Percentiles rank a stretch among this genome's conserved stretches.
phyloP scores from a whole-genome alignment of 2,888 invertebrate genomes.

The Anaspis maculata region DNA sequence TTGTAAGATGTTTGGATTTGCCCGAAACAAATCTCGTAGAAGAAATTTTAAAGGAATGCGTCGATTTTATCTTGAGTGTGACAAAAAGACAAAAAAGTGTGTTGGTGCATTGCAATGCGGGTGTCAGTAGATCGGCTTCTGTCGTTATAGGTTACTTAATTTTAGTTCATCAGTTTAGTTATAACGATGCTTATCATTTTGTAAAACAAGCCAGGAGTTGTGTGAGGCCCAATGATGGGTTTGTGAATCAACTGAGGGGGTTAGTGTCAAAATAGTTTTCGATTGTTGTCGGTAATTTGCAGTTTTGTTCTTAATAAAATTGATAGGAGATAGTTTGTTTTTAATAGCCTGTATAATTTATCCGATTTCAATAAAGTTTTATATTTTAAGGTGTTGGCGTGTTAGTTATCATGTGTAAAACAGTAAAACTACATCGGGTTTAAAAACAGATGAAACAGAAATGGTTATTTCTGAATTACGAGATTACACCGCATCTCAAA shows the following conservation, averaged over 20 bases:
- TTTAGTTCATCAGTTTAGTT: conserved; percentile 48
- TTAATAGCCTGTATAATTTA: too few species aligned
- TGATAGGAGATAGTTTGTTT: too few species aligned
- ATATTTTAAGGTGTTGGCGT: too few species aligned
- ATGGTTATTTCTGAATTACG: too few species aligned
- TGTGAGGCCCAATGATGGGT: conserved; percentile 75
- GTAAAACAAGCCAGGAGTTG: conserved; percentile 61
- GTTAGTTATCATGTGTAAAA: too few species aligned
- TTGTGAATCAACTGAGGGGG: conserved; percentile 56
- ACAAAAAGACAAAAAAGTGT: conserved; percentile 42
- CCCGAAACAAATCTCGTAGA: conserved; percentile 56
- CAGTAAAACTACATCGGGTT: too few species aligned
- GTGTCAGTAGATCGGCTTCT: conserved; percentile 76
- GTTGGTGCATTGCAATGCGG: conserved; percentile 87
- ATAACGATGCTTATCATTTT: conserved; percentile 54
- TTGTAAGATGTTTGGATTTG: conserved; percentile 63
- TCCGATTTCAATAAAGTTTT: too few species aligned
- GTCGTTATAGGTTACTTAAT: conserved; percentile 79
- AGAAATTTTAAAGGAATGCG: conserved; percentile 46
- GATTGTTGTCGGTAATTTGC: too few species aligned
- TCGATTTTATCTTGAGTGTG: conserved; percentile 55
- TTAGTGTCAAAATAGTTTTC: conserved; percentile 9
- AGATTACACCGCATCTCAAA: too few species aligned
- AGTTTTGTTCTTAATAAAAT: too few species aligned
- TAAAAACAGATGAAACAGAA: too few species aligned